phyloP scores from a whole-genome alignment of 2,113 vertebrate genomes.

The Scytalopus superciliaris region DNA sequence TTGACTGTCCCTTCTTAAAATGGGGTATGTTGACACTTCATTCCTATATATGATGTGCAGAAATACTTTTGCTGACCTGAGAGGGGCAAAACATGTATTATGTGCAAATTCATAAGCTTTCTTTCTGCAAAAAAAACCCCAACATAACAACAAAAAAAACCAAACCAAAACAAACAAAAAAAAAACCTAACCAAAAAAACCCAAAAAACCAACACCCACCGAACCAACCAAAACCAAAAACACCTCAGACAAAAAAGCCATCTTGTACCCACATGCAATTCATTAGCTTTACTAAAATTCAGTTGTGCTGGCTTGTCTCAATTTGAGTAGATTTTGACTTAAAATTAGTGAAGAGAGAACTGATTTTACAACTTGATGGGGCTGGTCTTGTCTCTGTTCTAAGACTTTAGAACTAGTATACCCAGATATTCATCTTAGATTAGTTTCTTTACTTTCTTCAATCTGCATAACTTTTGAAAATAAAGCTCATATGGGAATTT shows the following conservation, averaged over 20 bases:
- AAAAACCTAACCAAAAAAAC: no score
- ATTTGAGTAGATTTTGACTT: neutral
- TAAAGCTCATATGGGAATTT: neutral
- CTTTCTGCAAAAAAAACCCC: neutral
- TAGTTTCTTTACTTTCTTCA: neutral
- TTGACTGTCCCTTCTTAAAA: neutral
- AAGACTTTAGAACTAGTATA: neutral
- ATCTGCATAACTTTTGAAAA: neutral
- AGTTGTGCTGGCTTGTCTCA: neutral
- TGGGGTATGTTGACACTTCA: neutral
- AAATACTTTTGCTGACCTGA: neutral
- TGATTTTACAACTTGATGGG: neutral
- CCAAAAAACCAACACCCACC: no score
- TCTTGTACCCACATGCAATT: neutral
- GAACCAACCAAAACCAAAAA: no score
- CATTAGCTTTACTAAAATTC: neutral
- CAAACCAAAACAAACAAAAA: neutral
- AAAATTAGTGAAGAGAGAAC: neutral
- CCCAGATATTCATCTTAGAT: neutral
- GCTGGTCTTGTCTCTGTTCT: neutral
- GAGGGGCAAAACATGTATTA: neutral
- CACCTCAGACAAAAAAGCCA: no score
- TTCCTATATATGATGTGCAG: neutral
- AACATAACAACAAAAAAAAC: no score
- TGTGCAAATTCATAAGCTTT: neutral